Conservation (phyloP, 2,797 vertebrate genomes). For the Centropyge bicolor region DNA sequence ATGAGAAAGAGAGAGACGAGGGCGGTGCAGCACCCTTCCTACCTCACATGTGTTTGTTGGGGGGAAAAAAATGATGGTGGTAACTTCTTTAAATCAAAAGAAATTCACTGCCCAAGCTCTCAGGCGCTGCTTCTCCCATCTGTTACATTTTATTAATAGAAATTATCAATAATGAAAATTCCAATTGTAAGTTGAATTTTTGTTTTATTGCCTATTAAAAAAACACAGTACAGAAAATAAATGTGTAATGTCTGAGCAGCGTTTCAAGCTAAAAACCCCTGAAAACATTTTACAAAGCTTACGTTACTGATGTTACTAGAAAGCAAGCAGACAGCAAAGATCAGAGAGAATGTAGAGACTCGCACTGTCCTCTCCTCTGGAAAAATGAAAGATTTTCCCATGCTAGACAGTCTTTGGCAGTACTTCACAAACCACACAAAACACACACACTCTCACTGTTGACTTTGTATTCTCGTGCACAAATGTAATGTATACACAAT, state of each 20-base stretch:
- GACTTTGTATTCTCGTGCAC: constrained; percentile 50
- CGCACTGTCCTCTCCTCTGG: constrained; percentile 3
- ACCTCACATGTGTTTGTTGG: not conserved
- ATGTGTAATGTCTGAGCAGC: not conserved
- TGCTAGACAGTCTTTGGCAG: constrained; percentile 37
- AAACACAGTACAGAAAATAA: not conserved
- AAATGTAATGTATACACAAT: constrained; percentile 50
- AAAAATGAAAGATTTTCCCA: constrained; percentile 32
- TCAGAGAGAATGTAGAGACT: constrained; percentile 24
- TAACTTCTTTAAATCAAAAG: constrained; percentile 20
- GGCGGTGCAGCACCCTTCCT: not conserved
- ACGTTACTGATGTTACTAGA: constrained; percentile 29
- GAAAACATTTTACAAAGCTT: not conserved
- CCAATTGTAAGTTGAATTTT: not conserved
- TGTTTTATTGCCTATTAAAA: not conserved
- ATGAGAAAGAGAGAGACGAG: constrained; percentile 8
- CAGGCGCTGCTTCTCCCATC: too few relatives aligned
- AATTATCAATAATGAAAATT: constrained; percentile 14
- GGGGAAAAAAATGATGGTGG: not conserved
- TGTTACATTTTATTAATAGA: constrained; percentile 6
- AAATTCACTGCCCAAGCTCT: not conserved
- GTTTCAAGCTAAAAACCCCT: not conserved
- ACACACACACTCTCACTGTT: constrained; percentile 40
- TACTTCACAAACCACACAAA: constrained; percentile 43
- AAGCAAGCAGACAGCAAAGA: constrained; percentile 32